Evolutionary conservation across 2,797 vertebrate genomes (phyloP).

Genomic region (Craterocephalus amniculus): DNA sequence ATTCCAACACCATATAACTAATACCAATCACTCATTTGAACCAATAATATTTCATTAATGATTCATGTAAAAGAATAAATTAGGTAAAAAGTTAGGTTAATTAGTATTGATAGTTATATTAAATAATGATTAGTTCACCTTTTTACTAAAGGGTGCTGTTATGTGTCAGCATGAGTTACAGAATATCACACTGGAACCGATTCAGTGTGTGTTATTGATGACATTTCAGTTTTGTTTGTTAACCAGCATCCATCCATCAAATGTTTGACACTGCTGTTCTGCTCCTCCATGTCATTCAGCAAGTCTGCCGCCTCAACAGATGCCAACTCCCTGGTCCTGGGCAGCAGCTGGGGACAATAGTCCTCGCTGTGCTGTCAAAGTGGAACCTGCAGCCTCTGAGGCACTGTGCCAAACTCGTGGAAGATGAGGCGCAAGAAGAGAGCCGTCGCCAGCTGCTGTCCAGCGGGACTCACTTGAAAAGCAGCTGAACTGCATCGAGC

Average conservation of each 20-base stretch:
- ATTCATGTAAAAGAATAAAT: slow-evolving; percentile 10
- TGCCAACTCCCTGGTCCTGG: not conserved
- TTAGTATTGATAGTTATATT: slow-evolving; percentile 31
- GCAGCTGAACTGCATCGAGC: not conserved
- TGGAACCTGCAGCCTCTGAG: not conserved
- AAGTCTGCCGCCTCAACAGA: not conserved
- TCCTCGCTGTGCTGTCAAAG: not conserved
- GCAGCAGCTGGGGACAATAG: not conserved
- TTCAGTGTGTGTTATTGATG: not conserved
- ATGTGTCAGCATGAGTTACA: slow-evolving; percentile 7
- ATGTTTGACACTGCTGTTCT: not conserved
- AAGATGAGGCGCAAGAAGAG: not conserved
- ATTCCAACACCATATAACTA: slow-evolving; percentile 7
- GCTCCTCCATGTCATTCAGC: not conserved
- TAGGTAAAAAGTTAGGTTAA: slow-evolving; percentile 8
- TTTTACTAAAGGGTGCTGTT: slow-evolving; percentile 30
- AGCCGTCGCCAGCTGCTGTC: not conserved
- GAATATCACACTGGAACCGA: slow-evolving; percentile 24
- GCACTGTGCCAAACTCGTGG: not conserved
- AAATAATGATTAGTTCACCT: slow-evolving; percentile 67
- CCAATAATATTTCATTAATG: slow-evolving; percentile 5
- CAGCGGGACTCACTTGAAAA: not conserved
- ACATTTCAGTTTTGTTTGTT: not conserved
- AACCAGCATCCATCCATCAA: not conserved
- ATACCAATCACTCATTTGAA: not conserved